Evolutionary conservation across 2,888 invertebrate genomes (phyloP), one percentile per base, ranked within the genome.

Genomic region (Ophion ventricosus): DNA sequence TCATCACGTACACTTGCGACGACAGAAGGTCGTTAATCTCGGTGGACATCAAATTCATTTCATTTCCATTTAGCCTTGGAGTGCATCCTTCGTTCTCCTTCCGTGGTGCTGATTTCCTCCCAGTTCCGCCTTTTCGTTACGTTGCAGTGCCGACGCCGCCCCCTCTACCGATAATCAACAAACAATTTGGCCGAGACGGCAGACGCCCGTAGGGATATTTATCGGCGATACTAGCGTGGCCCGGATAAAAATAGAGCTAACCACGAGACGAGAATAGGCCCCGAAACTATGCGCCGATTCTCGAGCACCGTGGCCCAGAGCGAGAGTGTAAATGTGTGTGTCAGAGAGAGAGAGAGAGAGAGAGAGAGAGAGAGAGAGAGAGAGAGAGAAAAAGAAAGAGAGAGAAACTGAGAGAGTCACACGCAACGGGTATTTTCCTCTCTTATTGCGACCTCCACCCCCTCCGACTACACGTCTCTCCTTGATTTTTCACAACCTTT

Each of bases 251-350:
- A 90, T 91, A 91, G 90, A 82, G 83, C 85, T 64, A 87, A 88
- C 88, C 86, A 85, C 88, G 85, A 84, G 86, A 90, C 90, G 89
- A 88, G 89, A 90, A 91, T 91, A 91, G 90, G 88, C 87, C 59
- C 43, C 88, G 88, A 89, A 91, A 91, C 88, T 91, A 90, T 90
- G 90, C 88, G 89, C 75, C 26, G 61, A 63, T 80, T 67, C 29
- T 43, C 73, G 72, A 56, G 73, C 69, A 61, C 67, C 40, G 23
- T 61, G 43, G 25, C 70, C 83, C 85, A 84, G 35, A 35, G 35
- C 35, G 35, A 54, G 5, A 54, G 54, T 17, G 17, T 14, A 7
- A 3, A 4, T 29, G 29, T 29, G 35, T 7, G 29, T 35, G 35
- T 10, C 49, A 49, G 67, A 43, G 23, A 3, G 43, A 4, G 14